Evolutionary conservation across 1,140 invertebrate species (phyloP).

Genomic region (Drosophila nigrodunni): DNA sequence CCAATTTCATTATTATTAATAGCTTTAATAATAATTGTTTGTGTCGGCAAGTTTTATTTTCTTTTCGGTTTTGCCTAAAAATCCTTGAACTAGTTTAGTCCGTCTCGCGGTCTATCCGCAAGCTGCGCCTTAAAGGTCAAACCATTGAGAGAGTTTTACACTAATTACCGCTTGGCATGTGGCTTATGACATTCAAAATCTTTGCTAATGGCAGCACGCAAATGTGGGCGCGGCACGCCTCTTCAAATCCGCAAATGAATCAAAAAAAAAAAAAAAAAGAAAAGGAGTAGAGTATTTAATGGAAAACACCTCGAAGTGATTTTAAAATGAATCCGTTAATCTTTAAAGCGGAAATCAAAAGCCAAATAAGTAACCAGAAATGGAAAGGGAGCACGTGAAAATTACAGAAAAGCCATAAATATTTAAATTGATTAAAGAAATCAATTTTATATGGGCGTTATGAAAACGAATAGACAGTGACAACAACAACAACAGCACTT

Average conservation of each 20-base stretch:
- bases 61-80: background rate
- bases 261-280: conserved; percentile 1
- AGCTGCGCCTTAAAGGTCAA: conserved; percentile 26
- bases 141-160: conserved; percentile 23
- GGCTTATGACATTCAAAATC: conserved; percentile 68
- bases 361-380: background rate
- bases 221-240: conserved; percentile 29
- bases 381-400: background rate
- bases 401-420: conserved; percentile 53
- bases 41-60: background rate
- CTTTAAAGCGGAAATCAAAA: conserved; percentile 49
- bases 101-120: background rate
- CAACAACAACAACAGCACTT: conserved; percentile 27
- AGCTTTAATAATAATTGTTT: conserved; percentile 20
- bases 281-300: background rate
- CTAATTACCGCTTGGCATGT: conserved; percentile 77
- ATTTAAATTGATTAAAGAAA: conserved; percentile 64
- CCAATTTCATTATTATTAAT: conserved; percentile 26
- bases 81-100: conserved; percentile 9
- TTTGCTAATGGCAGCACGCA: conserved; percentile 32
- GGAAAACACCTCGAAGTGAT: conserved; percentile 1
- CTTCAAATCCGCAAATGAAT: conserved; percentile 11
- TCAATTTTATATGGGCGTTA: conserved; percentile 66
- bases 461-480: conserved; percentile 31
- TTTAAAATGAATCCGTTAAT: conserved; percentile 45